Percentiles rank a stretch among this genome's conserved stretches.
phyloP scores from a whole-genome alignment of 2,888 invertebrate species.

The Parochlus steinenii region DNA sequence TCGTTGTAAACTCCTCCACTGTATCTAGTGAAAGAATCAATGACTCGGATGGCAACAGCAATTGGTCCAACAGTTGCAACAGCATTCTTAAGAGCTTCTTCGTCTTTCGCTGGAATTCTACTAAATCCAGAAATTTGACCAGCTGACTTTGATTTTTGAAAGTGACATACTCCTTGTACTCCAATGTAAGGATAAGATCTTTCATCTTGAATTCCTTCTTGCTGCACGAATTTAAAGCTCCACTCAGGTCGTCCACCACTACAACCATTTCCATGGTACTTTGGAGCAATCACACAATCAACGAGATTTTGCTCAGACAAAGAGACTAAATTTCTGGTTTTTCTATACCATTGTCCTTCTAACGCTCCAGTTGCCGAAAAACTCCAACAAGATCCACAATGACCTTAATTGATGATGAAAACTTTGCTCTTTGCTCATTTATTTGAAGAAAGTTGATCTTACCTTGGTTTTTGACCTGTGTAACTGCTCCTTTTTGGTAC shows the following conservation, averaged over 20 bases:
- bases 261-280: constrained; percentile 23
- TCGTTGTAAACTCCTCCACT: constrained; percentile 26
- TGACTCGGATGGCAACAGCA: constrained; percentile 24
- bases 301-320: constrained; percentile 28
- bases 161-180: constrained; percentile 21
- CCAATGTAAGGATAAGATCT: constrained; percentile 23
- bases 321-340: constrained; percentile 21
- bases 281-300: constrained; percentile 24
- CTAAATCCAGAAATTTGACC: constrained; percentile 22
- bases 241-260: too few species aligned
- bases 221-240: too few species aligned
- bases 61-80: constrained; percentile 26
- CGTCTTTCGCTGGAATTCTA: constrained; percentile 22
- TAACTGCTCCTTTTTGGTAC: too few species aligned
- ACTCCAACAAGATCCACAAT: constrained; percentile 29
- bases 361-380: constrained; percentile 27
- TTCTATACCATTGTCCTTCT: constrained; percentile 26
- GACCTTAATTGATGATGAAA: too few species aligned
- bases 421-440: too few species aligned
- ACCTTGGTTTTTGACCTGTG: too few species aligned
- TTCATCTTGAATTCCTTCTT: constrained; percentile 20
- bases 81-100: constrained; percentile 23
- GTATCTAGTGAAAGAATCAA: constrained; percentile 23
- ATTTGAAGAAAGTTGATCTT: too few species aligned
- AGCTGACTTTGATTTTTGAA: constrained; percentile 17